Evolutionary conservation across 2,113 vertebrate species (phyloP).

Genomic region (Chamaetylas fuelleborni): DNA sequence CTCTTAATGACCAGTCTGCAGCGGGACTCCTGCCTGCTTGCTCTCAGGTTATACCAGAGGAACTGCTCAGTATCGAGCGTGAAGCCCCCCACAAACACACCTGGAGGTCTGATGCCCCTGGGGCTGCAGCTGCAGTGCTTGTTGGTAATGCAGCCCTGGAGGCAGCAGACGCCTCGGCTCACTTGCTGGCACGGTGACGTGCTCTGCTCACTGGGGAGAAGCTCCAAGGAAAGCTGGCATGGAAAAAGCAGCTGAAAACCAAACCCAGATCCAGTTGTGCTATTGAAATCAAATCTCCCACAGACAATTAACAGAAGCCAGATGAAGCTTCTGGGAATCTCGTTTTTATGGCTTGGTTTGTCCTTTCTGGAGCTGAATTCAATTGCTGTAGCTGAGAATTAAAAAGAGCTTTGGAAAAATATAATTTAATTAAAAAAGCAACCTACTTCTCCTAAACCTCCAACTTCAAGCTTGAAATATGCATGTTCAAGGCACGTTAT

Average conservation of each 20-base stretch:
- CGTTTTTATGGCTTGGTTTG: background rate
- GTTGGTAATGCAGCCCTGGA: accelerated
- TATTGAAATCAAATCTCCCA: background rate
- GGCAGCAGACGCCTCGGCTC: background rate
- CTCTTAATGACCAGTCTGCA: background rate
- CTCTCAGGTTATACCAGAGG: accelerated
- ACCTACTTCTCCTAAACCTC: background rate
- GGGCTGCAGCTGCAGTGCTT: background rate
- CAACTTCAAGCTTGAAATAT: background rate
- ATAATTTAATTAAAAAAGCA: background rate
- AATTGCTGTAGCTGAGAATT: background rate
- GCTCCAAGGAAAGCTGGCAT: background rate
- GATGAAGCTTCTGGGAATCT: background rate
- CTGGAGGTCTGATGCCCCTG: background rate
- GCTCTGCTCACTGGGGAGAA: background rate
- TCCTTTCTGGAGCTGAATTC: background rate
- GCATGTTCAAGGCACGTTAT: background rate
- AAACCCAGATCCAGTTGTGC: background rate
- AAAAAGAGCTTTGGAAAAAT: background rate
- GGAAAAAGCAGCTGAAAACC: background rate
- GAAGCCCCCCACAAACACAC: accelerated
- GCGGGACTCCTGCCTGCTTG: background rate
- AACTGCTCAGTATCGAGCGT: accelerated
- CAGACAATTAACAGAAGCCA: background rate
- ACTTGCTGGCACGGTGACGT: accelerated